A percentile compares a stretch with the other conserved stretches of the same genome.
phyloP scores from a whole-genome alignment of 2,797 vertebrate species.

The Anguilla pacifica region DNA sequence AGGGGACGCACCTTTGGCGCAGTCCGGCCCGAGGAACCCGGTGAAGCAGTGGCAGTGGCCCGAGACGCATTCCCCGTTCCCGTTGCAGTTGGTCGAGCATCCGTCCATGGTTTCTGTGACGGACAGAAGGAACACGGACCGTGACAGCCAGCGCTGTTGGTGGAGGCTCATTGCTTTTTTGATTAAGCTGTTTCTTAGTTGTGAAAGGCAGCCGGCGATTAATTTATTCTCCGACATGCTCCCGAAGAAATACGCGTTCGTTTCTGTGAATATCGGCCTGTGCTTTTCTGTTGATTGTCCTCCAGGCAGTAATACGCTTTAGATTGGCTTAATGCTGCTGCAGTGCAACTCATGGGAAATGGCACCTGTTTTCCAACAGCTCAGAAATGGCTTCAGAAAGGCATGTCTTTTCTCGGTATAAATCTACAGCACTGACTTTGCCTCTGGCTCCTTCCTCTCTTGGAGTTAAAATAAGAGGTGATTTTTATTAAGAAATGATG shows the following conservation, averaged over 20 bases:
- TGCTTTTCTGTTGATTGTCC: constrained; percentile 9
- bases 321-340: neutral
- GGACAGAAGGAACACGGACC: neutral
- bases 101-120: constrained; percentile 81
- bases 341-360: neutral
- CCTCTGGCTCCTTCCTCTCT: neutral
- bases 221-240: constrained; percentile 2
- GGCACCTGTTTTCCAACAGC: constrained; percentile 7
- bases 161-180: constrained; percentile 1
- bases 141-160: neutral
- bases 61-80: constrained; percentile 86
- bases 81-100: constrained; percentile 87
- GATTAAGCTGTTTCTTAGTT: constrained; percentile 11
- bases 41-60: constrained; percentile 88
- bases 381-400: constrained; percentile 13
- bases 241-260: neutral
- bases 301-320: neutral
- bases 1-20: constrained; percentile 79
- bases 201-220: constrained; percentile 1
- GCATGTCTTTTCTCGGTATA: neutral
- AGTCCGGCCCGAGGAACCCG: constrained; percentile 86
- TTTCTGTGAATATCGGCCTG: neutral
- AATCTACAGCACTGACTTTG: neutral
- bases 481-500: constrained; percentile 12
- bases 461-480: neutral